phyloP scores from a whole-genome alignment of 1,140 invertebrate species.

The Lamellibrachia luymesi region DNA sequence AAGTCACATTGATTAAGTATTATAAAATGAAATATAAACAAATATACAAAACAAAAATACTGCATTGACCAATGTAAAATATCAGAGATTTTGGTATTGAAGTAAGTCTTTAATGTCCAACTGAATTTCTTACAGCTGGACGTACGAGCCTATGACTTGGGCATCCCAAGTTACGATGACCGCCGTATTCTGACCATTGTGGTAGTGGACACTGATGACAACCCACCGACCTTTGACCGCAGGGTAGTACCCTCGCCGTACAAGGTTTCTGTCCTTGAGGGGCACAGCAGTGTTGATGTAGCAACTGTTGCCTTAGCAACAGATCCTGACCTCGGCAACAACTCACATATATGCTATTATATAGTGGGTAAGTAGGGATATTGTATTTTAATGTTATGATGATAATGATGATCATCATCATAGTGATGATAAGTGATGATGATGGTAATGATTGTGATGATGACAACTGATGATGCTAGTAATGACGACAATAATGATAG shows the following conservation, averaged over 20 bases:
- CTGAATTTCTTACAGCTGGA: conserved; percentile 58
- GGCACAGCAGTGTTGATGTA: neutral
- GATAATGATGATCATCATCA: neutral
- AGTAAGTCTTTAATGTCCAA: neutral
- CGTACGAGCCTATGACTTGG: conserved; percentile 60
- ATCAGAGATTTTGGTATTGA: neutral
- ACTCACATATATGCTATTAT: conserved; percentile 25
- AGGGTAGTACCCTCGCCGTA: conserved; percentile 11
- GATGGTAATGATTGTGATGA: no score
- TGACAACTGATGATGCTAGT: neutral
- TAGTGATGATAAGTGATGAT: neutral
- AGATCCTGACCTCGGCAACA: conserved; percentile 20
- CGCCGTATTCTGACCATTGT: conserved; percentile 18
- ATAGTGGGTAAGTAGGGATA: conserved; percentile 22
- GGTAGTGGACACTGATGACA: conserved; percentile 28
- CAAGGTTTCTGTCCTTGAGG: conserved; percentile 20
- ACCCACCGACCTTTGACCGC: conserved; percentile 23
- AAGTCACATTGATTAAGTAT: neutral
- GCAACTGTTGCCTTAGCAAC: conserved; percentile 9
- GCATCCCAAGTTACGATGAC: conserved; percentile 23
- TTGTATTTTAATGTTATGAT: neutral
- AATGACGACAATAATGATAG: neutral
- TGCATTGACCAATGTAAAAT: neutral
- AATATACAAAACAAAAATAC: neutral
- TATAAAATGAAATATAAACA: neutral